phyloP scores from a whole-genome alignment of 2,797 vertebrate genomes.

The Scyliorhinus canicula region DNA sequence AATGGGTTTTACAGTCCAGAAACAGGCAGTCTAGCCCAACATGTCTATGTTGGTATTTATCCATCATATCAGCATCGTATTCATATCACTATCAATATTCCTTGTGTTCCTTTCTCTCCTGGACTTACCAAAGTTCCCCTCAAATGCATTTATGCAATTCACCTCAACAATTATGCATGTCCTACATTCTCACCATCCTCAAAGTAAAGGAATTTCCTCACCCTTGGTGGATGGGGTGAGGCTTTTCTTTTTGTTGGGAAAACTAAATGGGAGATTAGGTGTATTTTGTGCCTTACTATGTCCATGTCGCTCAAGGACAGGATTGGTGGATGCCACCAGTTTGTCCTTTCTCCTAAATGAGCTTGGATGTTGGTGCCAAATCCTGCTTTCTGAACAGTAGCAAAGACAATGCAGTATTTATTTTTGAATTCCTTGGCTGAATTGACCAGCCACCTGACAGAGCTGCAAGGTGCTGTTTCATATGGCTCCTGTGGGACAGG shows the following conservation, averaged over 20 bases:
- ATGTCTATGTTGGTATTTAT: neutral
- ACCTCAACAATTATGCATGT: neutral
- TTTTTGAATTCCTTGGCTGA: neutral
- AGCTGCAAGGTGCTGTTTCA: neutral
- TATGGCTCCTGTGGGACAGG: neutral
- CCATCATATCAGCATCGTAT: neutral
- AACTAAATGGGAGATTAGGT: neutral
- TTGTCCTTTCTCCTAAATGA: neutral
- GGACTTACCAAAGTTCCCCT: neutral
- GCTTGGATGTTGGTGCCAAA: neutral
- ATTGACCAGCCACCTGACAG: neutral
- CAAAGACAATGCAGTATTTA: neutral
- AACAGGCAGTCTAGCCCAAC: neutral
- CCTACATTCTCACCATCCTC: neutral
- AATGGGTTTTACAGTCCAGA: neutral
- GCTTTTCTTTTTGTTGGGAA: neutral
- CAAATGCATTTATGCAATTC: neutral
- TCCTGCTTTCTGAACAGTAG: neutral
- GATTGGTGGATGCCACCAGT: neutral
- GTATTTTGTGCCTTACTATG: neutral
- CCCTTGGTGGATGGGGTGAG: neutral
- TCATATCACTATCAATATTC: neutral
- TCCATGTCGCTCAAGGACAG: no score
- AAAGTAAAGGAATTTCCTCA: neutral
- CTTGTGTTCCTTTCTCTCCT: neutral